These are phyloP conservation scores for Remorina albescens DNA, from an alignment of 2,797 vertebrate genomes.

Conservation along the genomic window DNA sequence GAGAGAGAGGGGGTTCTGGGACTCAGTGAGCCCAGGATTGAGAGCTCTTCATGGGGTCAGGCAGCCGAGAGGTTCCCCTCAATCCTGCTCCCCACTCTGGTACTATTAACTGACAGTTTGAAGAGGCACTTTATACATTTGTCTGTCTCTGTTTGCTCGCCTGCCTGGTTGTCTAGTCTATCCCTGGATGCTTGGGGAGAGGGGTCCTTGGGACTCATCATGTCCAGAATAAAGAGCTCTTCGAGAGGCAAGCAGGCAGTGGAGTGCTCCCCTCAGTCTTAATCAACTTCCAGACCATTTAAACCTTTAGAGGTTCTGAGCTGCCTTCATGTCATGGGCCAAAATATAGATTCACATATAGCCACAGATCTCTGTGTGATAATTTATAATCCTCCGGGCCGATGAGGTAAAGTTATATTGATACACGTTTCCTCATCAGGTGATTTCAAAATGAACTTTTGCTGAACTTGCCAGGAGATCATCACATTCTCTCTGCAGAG, in stretches of 20 bases:
- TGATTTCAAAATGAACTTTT: background rate
- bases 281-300: constrained; percentile 73
- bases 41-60: constrained; percentile 77
- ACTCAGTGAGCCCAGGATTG: constrained; percentile 64
- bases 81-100: constrained; percentile 62
- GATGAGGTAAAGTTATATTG: background rate
- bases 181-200: constrained; percentile 52
- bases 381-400: background rate
- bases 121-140: constrained; percentile 80
- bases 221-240: constrained; percentile 66
- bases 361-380: constrained; percentile 11
- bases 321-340: constrained; percentile 44
- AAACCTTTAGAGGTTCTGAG: constrained; percentile 45
- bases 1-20: constrained; percentile 57
- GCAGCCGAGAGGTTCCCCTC: constrained; percentile 64
- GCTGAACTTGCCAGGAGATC: background rate
- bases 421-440: background rate
- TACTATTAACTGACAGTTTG: constrained; percentile 75
- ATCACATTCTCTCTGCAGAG: no score
- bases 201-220: constrained; percentile 65
- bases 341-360: constrained; percentile 43
- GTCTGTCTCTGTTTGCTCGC: constrained; percentile 45
- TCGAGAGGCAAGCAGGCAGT: constrained; percentile 64
- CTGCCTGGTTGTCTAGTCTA: constrained; percentile 38
- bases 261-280: constrained; percentile 68